These are phyloP conservation scores for Andinoacara biseriatus DNA, from an alignment of 2,113 vertebrate genomes.

Conservation along the genomic window DNA sequence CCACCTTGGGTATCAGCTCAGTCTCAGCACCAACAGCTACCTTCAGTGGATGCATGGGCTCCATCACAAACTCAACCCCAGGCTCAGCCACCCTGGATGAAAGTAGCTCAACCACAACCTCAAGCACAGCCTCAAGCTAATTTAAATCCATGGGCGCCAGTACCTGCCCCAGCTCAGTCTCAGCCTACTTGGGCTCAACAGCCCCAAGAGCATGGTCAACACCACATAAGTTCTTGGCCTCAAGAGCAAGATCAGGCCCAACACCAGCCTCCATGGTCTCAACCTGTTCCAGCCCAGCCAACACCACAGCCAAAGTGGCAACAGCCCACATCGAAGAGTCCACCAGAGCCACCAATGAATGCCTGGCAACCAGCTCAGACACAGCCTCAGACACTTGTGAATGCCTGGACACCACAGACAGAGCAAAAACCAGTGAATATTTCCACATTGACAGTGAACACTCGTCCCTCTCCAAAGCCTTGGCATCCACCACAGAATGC, in stretches of 20 bases:
- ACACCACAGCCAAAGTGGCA: constrained; percentile 74
- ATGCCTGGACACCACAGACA: constrained; percentile 65
- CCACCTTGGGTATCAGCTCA: constrained; percentile 68
- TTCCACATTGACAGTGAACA: constrained; percentile 52
- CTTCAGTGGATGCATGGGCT: constrained; percentile 56
- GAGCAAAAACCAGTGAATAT: constrained; percentile 61
- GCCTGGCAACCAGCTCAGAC: constrained; percentile 69
- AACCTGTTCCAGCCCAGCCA: constrained; percentile 61
- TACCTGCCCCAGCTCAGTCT: constrained; percentile 64
- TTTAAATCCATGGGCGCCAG: constrained; percentile 73
- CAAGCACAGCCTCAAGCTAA: constrained; percentile 59
- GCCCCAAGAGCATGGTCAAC: constrained; percentile 60
- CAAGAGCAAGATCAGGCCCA: constrained; percentile 71
- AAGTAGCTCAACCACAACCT: constrained; percentile 63
- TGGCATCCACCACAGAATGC: constrained; percentile 78
- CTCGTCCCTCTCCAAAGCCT: constrained; percentile 78
- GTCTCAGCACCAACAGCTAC: constrained; percentile 50
- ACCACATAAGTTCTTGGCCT: constrained; percentile 65
- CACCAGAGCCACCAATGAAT: constrained; percentile 56
- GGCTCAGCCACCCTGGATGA: constrained; percentile 67
- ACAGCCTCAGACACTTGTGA: constrained; percentile 57
- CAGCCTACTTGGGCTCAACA: constrained; percentile 71
- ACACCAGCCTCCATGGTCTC: constrained; percentile 69
- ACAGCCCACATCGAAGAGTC: constrained; percentile 56
- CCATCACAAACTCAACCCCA: constrained; percentile 64